These are phyloP conservation scores for Elysia crispata DNA, from an alignment of 2,888 invertebrate species.

Conservation along the genomic window DNA sequence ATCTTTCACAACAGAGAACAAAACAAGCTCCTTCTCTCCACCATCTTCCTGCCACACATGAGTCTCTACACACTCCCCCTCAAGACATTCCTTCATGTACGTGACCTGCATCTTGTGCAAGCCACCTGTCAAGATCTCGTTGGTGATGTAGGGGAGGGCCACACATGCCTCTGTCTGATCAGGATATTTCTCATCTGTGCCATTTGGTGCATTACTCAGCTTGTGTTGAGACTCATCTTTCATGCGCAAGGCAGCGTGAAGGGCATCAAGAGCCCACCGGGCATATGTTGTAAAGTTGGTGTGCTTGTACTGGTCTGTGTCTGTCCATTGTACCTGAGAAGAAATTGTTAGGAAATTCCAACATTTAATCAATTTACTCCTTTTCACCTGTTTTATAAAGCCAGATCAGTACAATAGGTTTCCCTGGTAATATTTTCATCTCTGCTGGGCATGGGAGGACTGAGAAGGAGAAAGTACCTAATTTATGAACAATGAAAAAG, in stretches of 20 bases:
- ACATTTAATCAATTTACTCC: too few relatives aligned
- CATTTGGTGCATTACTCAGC: neutral
- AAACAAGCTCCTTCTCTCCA: constrained; percentile 36
- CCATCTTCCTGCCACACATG: constrained; percentile 59
- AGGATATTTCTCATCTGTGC: neutral
- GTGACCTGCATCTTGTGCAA: constrained; percentile 62
- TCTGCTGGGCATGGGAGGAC: too few relatives aligned
- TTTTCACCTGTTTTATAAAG: too few relatives aligned
- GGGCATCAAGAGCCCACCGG: constrained; percentile 58
- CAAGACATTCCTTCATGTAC: constrained; percentile 67
- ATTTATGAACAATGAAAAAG: too few relatives aligned
- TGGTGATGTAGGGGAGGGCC: constrained; percentile 31
- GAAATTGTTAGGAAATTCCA: neutral
- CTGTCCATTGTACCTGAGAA: constrained; percentile 59
- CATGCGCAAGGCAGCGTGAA: constrained; percentile 52
- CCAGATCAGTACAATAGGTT: too few relatives aligned
- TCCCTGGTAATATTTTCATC: too few relatives aligned
- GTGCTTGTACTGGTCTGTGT: constrained; percentile 63
- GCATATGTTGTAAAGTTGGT: constrained; percentile 65
- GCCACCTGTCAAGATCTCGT: constrained; percentile 57
- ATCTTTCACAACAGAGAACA: constrained; percentile 45
- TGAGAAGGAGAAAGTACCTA: too few relatives aligned
- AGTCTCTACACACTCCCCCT: constrained; percentile 63
- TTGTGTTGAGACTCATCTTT: neutral
- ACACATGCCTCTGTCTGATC: neutral